phyloP scores from a whole-genome alignment of 30 jellyfish, hydroid and myxozoan genomes.

The Mastigias papua region DNA sequence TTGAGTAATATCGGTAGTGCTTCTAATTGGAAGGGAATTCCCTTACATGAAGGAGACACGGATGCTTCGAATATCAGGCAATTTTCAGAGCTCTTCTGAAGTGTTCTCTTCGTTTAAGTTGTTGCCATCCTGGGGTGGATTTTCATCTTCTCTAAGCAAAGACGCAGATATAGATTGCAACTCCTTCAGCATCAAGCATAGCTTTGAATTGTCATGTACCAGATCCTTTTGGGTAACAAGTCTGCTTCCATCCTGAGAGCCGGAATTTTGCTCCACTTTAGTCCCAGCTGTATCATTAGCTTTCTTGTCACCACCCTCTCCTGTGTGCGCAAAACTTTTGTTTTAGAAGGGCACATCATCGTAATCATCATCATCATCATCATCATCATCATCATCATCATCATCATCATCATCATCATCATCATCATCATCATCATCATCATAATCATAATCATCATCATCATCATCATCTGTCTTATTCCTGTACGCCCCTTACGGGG shows the following conservation, averaged over 20 bases:
- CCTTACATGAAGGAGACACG: no score
- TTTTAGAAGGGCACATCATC: neutral
- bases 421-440: no score
- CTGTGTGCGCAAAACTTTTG: neutral
- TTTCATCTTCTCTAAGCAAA: conserved; percentile 41
- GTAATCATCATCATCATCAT: no score
- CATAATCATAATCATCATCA: no score
- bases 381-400: no score
- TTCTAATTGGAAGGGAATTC: no score
- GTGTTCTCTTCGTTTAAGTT: neutral
- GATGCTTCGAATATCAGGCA: neutral
- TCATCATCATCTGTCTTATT: no score
- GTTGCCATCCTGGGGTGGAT: neutral
- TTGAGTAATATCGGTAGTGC: no score
- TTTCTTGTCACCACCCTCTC: neutral
- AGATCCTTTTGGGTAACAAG: conserved; percentile 3
- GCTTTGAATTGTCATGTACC: conserved; percentile 1
- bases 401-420: no score
- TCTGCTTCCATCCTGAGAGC: neutral
- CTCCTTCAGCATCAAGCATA: conserved; percentile 60
- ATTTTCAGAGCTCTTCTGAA: conserved; percentile 21
- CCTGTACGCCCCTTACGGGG: no score
- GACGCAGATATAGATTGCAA: conserved; percentile 56
- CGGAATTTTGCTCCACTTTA: neutral
- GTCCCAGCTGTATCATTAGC: neutral